Base-by-base conservation (phyloP, 2,113 vertebrate genomes). In the Toxotes chatareus region DNA sequence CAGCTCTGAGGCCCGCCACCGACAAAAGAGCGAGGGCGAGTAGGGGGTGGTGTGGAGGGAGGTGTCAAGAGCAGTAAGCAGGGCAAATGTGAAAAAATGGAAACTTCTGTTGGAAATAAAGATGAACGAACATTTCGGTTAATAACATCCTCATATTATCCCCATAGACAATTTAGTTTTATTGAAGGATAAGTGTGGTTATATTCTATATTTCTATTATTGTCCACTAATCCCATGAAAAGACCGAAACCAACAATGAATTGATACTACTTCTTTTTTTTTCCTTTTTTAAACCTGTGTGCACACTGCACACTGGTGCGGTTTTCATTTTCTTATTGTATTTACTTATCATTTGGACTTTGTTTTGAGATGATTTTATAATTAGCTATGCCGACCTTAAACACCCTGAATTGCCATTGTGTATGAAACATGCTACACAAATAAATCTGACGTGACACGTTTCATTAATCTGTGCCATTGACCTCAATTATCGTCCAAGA, bases 1-100 rank as follows among this genome's bases (percentile, higher is more conserved):
- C 59, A 47, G 73, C 47, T 71, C 36, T 73, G 73, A 79, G 78
- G 59, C 27, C 16, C 7, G 27, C 21, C 44, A 31, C 57, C 9
- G 1, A 31, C 36, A 55, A 27, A 27, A 27, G 46, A 67, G 17
- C 4, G 12, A 31, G 13, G 12, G 34, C 36, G 32, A 32, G 57
- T 7, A 14, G 23, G 34, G 47, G 12, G 13, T 3, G 4, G n/a
- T 2, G 21, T 4, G 2, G 9, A 47, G 23, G 60, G 13, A 42
- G 32, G 40, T 7, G 65, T 76, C 8, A 42, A 27, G 16, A 27
- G 38, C 17, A 47, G 19, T 7, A 12, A 0, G 23, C 17, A 19
- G 42, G 55, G 42, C 42, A 12, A 44, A 13, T 44, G 12, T 7
- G 49, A 34, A n/a, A 27, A 23, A 42, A 59, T 53, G n/a, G 53